Percentiles rank a stretch among this genome's conserved stretches.
phyloP scores from a whole-genome alignment of 2,888 invertebrate species.

The Lacanobia oleracea region DNA sequence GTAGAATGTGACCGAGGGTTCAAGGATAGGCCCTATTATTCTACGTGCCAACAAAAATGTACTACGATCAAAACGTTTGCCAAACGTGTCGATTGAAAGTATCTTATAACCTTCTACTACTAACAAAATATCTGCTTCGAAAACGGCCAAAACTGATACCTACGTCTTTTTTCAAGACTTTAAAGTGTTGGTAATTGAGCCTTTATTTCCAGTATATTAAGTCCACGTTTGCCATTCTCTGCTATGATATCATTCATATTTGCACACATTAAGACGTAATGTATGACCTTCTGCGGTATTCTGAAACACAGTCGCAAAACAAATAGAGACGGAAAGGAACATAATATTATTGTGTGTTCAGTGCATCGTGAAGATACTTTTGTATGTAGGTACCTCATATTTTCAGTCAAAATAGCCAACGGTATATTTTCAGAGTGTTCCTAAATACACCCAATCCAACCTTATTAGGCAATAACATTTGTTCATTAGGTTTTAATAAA shows the following conservation, averaged over 20 bases:
- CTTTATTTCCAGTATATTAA: conserved; percentile 33
- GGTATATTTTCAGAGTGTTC: neutral
- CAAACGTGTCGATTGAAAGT: neutral
- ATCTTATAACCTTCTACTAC: neutral
- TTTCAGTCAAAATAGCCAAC: neutral
- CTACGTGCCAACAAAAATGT: neutral
- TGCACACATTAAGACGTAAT: conserved; percentile 54
- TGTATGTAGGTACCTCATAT: neutral
- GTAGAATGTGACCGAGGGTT: too few relatives aligned
- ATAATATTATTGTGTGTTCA: conserved; percentile 13
- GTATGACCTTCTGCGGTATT: conserved; percentile 42
- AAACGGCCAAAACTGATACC: neutral
- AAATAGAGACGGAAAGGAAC: conserved; percentile 32
- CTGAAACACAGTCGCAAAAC: conserved; percentile 32
- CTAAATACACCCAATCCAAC: neutral
- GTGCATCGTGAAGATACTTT: conserved; percentile 24
- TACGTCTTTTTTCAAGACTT: conserved; percentile 13
- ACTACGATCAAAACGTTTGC: neutral
- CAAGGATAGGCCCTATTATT: too few relatives aligned
- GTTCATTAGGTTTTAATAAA: neutral
- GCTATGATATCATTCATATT: conserved; percentile 62
- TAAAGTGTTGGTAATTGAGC: conserved; percentile 38
- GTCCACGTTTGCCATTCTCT: conserved; percentile 21
- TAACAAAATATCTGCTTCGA: neutral
- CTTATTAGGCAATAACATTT: neutral